These are phyloP conservation scores for Aphelenchoides bicaudatus DNA, from an alignment of 2,888 invertebrate genomes.

Conservation along the genomic window DNA sequence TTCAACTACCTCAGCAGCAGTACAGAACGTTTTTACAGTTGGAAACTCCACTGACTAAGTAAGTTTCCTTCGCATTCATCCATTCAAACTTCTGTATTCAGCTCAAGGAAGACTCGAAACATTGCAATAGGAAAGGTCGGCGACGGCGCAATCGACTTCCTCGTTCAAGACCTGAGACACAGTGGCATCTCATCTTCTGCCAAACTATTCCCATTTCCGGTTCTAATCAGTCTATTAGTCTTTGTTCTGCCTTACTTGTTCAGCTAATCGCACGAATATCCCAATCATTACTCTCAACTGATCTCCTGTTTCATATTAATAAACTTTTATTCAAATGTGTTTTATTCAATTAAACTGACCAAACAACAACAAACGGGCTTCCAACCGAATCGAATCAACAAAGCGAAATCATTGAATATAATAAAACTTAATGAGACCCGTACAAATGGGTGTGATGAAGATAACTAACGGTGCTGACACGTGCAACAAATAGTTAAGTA, in stretches of 20 bases:
- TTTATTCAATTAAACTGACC: no score
- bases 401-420: no score
- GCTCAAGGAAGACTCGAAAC: slow-evolving; percentile 41
- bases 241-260: not conserved
- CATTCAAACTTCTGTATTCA: slow-evolving; percentile 22
- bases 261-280: not conserved
- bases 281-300: not conserved
- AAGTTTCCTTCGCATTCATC: not conserved
- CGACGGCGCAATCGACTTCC: slow-evolving; percentile 55
- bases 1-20: not conserved
- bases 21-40: slow-evolving; percentile 36
- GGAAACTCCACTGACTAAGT: slow-evolving; percentile 37
- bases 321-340: slow-evolving; percentile 1
- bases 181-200: not conserved
- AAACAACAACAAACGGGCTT: no score
- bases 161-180: slow-evolving; percentile 39
- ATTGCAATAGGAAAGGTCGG: slow-evolving; percentile 55
- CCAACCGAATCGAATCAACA: no score
- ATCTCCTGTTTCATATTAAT: not conserved
- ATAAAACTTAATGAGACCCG: not conserved
- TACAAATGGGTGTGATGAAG: not conserved
- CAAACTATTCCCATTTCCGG: not conserved
- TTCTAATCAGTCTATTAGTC: slow-evolving; percentile 7
- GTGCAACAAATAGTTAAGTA: slow-evolving; percentile 33
- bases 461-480: not conserved